Percentiles rank a stretch among this genome's conserved stretches.
Conservation (phyloP, 2,113 vertebrate genomes). For the Rousettus leschenaultii region DNA sequence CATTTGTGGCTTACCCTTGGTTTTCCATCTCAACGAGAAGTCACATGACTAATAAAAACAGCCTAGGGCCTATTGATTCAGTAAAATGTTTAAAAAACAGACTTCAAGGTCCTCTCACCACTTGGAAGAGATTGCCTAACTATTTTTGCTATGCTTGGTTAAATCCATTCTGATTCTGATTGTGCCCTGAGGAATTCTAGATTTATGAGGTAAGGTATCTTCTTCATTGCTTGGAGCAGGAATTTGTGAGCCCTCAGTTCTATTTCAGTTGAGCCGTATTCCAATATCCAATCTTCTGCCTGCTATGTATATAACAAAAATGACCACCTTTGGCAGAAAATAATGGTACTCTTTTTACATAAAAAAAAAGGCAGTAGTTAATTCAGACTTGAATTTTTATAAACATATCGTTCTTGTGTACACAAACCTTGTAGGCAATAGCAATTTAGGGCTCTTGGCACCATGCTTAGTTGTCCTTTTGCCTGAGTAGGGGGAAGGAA, state of each 20-base stretch:
- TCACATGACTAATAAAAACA: slow-evolving; percentile 2
- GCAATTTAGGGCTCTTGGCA: neutral
- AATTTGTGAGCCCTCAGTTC: slow-evolving; percentile 14
- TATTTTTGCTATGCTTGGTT: slow-evolving; percentile 41
- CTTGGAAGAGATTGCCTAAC: slow-evolving; percentile 32
- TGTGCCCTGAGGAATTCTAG: slow-evolving; percentile 57
- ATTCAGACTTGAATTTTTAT: slow-evolving; percentile 5
- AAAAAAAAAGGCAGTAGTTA: neutral
- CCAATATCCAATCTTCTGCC: neutral
- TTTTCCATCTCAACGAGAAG: slow-evolving; percentile 25
- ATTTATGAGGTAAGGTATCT: slow-evolving; percentile 72
- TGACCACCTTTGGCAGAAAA: slow-evolving; percentile 29
- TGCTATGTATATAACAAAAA: neutral
- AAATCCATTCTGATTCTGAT: slow-evolving; percentile 52
- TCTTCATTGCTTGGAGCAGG: slow-evolving; percentile 41
- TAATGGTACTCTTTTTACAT: slow-evolving; percentile 16
- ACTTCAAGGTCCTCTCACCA: neutral
- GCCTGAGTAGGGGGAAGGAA: neutral
- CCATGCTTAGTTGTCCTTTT: neutral
- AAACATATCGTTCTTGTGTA: neutral
- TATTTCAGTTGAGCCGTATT: neutral
- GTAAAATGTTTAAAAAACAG: slow-evolving; percentile 7
- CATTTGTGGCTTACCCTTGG: slow-evolving; percentile 23
- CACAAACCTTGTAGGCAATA: neutral
- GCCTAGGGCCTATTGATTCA: neutral